Evolutionary conservation across 2,888 invertebrate genomes (phyloP).

Genomic region (Limenitis camilla): DNA sequence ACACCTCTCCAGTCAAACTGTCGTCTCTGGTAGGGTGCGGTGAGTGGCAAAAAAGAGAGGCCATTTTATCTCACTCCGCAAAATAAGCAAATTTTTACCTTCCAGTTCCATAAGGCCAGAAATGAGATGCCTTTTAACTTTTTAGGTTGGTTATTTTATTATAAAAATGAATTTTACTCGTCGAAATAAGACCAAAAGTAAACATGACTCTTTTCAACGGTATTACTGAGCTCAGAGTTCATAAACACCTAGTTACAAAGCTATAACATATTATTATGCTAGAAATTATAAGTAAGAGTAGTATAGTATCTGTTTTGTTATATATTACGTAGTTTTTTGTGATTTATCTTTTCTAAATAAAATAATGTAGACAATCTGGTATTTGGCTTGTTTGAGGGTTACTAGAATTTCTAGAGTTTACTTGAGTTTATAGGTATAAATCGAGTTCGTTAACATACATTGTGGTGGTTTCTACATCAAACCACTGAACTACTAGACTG

Average conservation of each 20-base stretch:
- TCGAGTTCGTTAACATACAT: too few species aligned
- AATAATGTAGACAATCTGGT: too few species aligned
- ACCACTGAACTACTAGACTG: too few species aligned
- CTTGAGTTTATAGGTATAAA: too few species aligned
- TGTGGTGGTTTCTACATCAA: too few species aligned
- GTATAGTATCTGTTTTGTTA: not conserved
- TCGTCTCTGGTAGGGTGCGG: slow-evolving; percentile 26
- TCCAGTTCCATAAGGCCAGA: slow-evolving; percentile 28
- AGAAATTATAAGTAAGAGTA: not conserved
- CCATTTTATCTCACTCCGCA: slow-evolving; percentile 30
- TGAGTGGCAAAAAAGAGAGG: slow-evolving; percentile 31
- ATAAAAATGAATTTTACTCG: slow-evolving; percentile 30
- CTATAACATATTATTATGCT: not conserved
- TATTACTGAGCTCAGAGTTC: slow-evolving; percentile 11
- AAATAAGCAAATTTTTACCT: slow-evolving; percentile 35
- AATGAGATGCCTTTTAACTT: slow-evolving; percentile 31
- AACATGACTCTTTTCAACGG: slow-evolving; percentile 22
- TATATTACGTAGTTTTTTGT: not conserved
- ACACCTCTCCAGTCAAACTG: slow-evolving; percentile 29
- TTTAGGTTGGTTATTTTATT: slow-evolving; percentile 32
- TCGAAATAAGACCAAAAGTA: slow-evolving; percentile 27
- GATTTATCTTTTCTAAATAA: too few species aligned
- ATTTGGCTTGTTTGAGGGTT: too few species aligned
- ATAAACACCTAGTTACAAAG: slow-evolving; percentile 18
- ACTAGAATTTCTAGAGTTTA: too few species aligned